Conservation (phyloP, 2,113 vertebrate genomes). For the Motacilla tschutschensis region DNA sequence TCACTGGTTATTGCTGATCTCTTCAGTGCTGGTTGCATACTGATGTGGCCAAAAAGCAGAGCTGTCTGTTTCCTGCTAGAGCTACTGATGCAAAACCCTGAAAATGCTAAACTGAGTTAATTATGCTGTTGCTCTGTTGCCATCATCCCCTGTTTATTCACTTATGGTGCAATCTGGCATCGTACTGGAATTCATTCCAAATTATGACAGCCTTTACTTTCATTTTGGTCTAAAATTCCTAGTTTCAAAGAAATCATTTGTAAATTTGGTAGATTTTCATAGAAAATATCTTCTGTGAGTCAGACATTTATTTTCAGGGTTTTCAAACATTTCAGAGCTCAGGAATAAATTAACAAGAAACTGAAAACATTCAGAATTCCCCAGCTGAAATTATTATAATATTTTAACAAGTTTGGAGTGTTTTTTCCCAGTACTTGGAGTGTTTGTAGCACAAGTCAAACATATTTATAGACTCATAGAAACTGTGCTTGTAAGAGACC, state of each 20-base stretch:
- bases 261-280: not conserved
- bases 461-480: not conserved
- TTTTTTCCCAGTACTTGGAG: not conserved
- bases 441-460: not conserved
- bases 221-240: not conserved
- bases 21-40: not conserved
- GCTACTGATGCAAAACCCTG: not conserved
- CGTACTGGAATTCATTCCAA: not conserved
- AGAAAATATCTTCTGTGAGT: not conserved
- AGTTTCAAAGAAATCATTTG: not conserved
- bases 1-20: not conserved
- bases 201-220: not conserved
- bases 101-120: not conserved
- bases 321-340: conserved; percentile 28
- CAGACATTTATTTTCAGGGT: conserved; percentile 8
- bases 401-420: not conserved
- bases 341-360: conserved; percentile 19
- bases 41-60: not conserved
- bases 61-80: not conserved
- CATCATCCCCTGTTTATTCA: not conserved
- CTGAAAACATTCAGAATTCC: not conserved
- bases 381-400: not conserved
- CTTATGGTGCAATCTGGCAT: not conserved
- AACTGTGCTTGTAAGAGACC: not conserved
- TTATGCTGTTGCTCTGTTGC: not conserved